Percentiles rank a stretch among this genome's conserved stretches.
Conservation (phyloP, 2,888 invertebrate species). For the Bruchidius siliquastri region DNA sequence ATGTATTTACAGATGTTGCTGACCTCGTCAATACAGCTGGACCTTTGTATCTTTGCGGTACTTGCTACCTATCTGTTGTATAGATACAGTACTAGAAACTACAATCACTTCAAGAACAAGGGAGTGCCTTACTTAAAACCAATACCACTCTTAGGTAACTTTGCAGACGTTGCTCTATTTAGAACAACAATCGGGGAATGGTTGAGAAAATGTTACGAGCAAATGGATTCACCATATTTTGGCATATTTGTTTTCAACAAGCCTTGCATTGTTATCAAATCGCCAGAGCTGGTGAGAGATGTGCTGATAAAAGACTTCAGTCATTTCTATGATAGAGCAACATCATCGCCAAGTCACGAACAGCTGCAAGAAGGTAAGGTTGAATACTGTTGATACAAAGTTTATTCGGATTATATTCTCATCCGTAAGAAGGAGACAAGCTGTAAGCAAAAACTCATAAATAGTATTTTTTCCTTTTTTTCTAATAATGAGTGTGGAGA, state of each 20-base stretch:
- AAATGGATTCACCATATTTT: not conserved
- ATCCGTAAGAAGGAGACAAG: too few relatives aligned
- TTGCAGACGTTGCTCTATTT: constrained; percentile 18
- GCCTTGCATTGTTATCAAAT: not conserved
- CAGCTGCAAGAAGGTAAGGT: not conserved
- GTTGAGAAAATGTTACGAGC: constrained; percentile 12
- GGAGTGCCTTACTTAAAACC: constrained; percentile 27
- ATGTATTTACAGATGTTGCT: constrained; percentile 11
- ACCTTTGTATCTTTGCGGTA: constrained; percentile 3
- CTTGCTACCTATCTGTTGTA: constrained; percentile 14
- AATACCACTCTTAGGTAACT: constrained; percentile 28
- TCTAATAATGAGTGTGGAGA: too few relatives aligned
- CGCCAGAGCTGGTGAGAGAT: not conserved
- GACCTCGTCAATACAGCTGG: constrained; percentile 9
- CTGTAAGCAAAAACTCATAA: too few relatives aligned
- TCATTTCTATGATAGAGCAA: not conserved
- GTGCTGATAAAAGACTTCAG: not conserved
- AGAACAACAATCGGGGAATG: constrained; percentile 17
- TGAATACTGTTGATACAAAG: too few relatives aligned
- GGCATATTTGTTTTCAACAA: not conserved
- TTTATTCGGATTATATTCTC: too few relatives aligned
- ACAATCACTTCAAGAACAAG: constrained; percentile 29
- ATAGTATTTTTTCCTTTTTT: too few relatives aligned
- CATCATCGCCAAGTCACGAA: not conserved
- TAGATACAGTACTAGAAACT: constrained; percentile 26